These are phyloP conservation scores for Sarcophaga caerulescens DNA, from an alignment of 2,888 invertebrate genomes.

Conservation along the genomic window DNA sequence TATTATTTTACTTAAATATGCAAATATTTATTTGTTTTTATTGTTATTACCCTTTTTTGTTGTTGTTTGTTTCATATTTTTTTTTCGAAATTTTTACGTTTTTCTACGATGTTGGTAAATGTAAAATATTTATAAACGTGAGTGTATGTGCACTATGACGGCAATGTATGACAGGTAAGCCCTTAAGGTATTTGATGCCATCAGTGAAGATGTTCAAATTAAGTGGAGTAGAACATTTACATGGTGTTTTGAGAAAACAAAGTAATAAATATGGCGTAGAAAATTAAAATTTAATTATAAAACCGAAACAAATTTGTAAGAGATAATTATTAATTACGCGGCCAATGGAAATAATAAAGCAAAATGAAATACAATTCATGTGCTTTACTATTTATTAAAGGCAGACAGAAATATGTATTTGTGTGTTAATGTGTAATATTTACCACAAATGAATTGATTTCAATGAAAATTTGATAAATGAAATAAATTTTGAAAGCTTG, in stretches of 20 bases:
- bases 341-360: neutral
- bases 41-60: neutral
- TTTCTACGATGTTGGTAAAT: no score
- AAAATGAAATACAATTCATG: neutral
- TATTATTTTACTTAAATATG: conserved; percentile 4
- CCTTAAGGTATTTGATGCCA: conserved; percentile 57
- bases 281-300: neutral
- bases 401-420: no score
- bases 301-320: neutral
- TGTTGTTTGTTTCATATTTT: neutral
- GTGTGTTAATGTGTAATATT: no score
- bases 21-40: neutral
- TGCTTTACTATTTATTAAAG: no score
- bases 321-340: neutral
- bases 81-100: no score
- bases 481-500: neutral
- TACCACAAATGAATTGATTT: no score
- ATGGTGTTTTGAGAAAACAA: conserved; percentile 33
- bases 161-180: conserved; percentile 23
- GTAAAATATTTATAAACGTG: no score
- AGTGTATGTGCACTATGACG: neutral
- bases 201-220: conserved; percentile 40
- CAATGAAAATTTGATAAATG: neutral
- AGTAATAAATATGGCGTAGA: neutral
- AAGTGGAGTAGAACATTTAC: conserved; percentile 63